A percentile compares a stretch with the other conserved stretches of the same genome.
These are phyloP conservation scores for Diadumene lineata DNA, from an alignment of 92 coral and sea anemone species.

Conservation along the genomic window DNA sequence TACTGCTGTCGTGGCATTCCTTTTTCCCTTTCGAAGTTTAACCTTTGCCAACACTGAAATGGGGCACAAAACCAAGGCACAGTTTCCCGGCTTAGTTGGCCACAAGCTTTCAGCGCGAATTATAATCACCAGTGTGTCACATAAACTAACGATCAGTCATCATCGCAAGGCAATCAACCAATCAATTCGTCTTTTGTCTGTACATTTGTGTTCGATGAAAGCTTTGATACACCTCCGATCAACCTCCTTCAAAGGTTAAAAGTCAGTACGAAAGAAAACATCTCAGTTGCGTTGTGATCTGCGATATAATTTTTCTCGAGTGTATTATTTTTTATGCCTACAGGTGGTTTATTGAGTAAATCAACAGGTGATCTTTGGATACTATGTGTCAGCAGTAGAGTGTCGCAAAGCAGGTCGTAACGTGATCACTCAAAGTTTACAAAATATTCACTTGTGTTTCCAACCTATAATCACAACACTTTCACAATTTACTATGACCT, in stretches of 20 bases:
- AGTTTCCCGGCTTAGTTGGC: neutral
- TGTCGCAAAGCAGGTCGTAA: constrained; percentile 17
- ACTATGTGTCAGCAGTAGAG: constrained; percentile 5
- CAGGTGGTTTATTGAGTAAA: constrained; percentile 26
- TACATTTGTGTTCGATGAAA: neutral
- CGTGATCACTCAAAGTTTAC: neutral
- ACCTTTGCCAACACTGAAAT: neutral
- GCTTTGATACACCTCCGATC: neutral
- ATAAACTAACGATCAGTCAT: neutral
- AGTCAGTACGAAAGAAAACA: neutral
- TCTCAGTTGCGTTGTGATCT: neutral
- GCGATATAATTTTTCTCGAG: constrained; percentile 10
- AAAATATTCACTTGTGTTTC: too few relatives aligned
- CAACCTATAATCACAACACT: too few relatives aligned
- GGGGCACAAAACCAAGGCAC: neutral
- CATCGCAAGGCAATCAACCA: neutral
- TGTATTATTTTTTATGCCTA: neutral
- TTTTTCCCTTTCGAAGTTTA: neutral
- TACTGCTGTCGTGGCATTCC: neutral
- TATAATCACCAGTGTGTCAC: neutral
- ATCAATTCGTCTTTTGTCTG: neutral
- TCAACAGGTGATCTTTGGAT: constrained; percentile 19
- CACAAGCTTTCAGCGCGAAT: neutral
- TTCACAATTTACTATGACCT: too few relatives aligned
- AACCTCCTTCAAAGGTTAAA: neutral